Percentiles rank a stretch among this genome's conserved stretches.
These are phyloP conservation scores for Stenoptilia bipunctidactyla DNA, from an alignment of 2,888 invertebrate species.

Conservation along the genomic window DNA sequence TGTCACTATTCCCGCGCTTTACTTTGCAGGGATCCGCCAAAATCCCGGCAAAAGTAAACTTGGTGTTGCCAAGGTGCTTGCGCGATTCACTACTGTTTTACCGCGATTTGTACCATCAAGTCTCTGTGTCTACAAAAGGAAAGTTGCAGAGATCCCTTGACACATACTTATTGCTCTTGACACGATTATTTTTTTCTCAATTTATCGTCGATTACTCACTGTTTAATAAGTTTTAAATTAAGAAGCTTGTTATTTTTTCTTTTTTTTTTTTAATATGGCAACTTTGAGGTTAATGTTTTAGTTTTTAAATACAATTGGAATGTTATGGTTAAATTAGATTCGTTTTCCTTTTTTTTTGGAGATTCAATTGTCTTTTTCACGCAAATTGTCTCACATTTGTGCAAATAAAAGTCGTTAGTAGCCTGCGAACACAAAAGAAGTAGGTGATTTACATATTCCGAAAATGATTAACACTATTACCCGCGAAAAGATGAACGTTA, in stretches of 20 bases:
- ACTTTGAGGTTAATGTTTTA: conserved; percentile 36
- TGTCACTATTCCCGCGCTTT: conserved; percentile 7
- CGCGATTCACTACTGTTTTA: conserved; percentile 40
- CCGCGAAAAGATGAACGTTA: conserved; percentile 4
- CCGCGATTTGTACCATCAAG: conserved; percentile 49
- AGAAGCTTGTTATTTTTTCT: conserved; percentile 26
- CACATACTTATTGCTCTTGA: conserved; percentile 63
- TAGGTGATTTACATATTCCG: no score
- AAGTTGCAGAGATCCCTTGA: conserved; percentile 60
- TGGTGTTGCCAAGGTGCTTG: conserved; percentile 36
- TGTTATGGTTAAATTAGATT: conserved; percentile 44
- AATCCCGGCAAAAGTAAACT: conserved; percentile 54
- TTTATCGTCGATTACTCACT: conserved; percentile 32
- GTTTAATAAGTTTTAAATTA: conserved; percentile 22
- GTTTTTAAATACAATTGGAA: conserved; percentile 37
- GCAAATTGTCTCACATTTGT: conserved; percentile 51
- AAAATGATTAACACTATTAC: no score
- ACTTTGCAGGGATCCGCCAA: conserved; percentile 54
- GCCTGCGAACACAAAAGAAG: conserved; percentile 12
- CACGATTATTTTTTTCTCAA: conserved; percentile 48
- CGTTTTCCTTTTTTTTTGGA: conserved; percentile 20
- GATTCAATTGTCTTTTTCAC: conserved; percentile 19
- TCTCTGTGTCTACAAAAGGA: conserved; percentile 54
- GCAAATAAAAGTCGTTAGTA: conserved; percentile 33
- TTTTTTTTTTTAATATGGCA: conserved; percentile 52